Evolutionary conservation across 2,888 invertebrate genomes (phyloP), one percentile per base, ranked within the genome.

Genomic region (Volucella bombylans): DNA sequence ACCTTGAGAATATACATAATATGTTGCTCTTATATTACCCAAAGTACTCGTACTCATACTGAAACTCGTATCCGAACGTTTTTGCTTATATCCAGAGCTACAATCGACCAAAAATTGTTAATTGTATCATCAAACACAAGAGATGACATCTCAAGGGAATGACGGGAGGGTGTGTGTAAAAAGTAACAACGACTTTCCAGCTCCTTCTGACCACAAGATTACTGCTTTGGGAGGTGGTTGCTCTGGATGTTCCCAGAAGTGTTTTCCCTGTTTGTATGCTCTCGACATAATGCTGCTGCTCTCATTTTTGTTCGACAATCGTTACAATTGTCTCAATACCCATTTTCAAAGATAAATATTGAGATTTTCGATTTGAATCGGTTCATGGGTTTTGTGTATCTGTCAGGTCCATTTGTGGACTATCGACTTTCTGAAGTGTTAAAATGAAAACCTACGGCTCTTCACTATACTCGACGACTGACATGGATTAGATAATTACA

Each of bases 241-340:
- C 61, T 76, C 71, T 71, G 83, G 47, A 76, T 80, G 69, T 85
- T 85, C 83, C 83, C 83, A 85, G 83, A 80, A 76, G 71, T 71
- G 49, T 49, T 68, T 67, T 52, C 14, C 43, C 61, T 52, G 52
- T 38, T 62, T 72, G 15, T 39, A 15, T 65, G 23, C 62, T 55
- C 68, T 64, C 45, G 64, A 39, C 52, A 72, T 67, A 80, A 69
- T 71, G 59, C 52, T 45, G 64, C 52, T 71, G 86, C 71, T 80
- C 68, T 77, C 52, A 52, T 79, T 82, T 73, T 79, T 86, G 79
- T 86, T 71, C 83, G 86, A 86, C 87, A 86, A 80, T 87, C 87
- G 87, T 86, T 86, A 87, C 87, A 87, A 87, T 87, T 87, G 87
- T 87, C 87, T 85, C 86, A 86, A 86, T 86, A 87, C 23, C 23